These are phyloP conservation scores for Dynastes grantii DNA, from an alignment of 2,888 invertebrate species.

Conservation along the genomic window DNA sequence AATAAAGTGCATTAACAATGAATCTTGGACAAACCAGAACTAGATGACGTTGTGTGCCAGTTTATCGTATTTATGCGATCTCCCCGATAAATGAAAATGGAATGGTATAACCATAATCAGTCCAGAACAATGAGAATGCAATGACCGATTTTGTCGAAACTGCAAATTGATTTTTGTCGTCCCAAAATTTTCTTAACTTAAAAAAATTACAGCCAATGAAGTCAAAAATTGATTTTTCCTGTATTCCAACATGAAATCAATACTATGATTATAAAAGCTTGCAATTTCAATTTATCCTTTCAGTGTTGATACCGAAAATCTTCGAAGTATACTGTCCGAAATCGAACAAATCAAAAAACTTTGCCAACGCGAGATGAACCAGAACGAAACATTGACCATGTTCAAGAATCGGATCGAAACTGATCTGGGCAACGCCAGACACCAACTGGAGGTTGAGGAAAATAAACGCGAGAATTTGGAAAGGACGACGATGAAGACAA, in stretches of 20 bases:
- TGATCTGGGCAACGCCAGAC: slow-evolving; percentile 73
- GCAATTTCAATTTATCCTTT: slow-evolving; percentile 35
- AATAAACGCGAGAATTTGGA: slow-evolving; percentile 73
- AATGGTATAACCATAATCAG: no score
- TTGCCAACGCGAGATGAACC: slow-evolving; percentile 77
- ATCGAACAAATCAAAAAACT: slow-evolving; percentile 80
- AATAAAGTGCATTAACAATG: background rate
- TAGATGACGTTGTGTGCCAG: no score
- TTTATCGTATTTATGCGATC: no score
- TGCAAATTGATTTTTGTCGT: no score
- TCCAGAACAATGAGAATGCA: no score
- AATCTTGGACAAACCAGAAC: no score
- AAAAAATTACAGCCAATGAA: background rate
- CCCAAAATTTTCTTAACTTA: no score
- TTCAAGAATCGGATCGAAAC: slow-evolving; percentile 75
- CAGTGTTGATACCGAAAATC: slow-evolving; percentile 73
- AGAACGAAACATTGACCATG: slow-evolving; percentile 77
- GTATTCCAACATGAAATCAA: no score
- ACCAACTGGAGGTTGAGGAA: slow-evolving; percentile 73
- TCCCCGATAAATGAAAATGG: no score
- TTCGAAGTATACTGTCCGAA: slow-evolving; percentile 68
- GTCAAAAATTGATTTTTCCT: no score
- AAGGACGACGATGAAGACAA: slow-evolving; percentile 72
- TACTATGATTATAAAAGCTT: no score
- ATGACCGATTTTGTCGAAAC: background rate